These are phyloP conservation scores for Falco naumanni DNA, from an alignment of 2,797 vertebrate genomes.

Conservation along the genomic window DNA sequence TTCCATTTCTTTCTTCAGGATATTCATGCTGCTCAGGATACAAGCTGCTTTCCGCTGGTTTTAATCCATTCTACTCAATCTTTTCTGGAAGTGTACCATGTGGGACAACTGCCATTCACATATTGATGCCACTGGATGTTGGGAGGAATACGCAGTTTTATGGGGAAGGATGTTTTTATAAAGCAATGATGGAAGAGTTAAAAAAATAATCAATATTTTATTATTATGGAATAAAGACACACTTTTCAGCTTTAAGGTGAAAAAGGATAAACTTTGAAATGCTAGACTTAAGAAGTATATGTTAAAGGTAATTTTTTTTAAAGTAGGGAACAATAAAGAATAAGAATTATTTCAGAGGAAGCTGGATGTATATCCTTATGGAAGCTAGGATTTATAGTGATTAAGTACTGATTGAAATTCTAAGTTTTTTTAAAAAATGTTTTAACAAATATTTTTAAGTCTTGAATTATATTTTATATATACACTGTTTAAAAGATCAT, in stretches of 20 bases:
- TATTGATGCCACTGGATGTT: background rate
- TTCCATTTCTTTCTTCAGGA: background rate
- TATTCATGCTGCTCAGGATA: background rate
- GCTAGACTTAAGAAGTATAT: background rate
- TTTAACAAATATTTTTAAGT: background rate
- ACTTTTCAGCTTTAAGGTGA: background rate
- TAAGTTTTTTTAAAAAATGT: background rate
- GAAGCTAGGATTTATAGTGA: background rate
- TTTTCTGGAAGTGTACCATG: background rate
- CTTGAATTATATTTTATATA: background rate
- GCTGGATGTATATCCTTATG: background rate
- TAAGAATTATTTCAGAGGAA: background rate
- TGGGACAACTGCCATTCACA: background rate
- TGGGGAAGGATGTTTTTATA: background rate
- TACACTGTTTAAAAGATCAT: background rate
- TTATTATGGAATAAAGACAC: background rate
- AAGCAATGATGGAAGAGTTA: background rate
- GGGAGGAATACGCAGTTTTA: background rate
- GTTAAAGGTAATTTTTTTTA: background rate
- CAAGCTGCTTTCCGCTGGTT: background rate
- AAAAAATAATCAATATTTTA: background rate
- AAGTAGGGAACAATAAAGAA: background rate
- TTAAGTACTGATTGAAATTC: background rate
- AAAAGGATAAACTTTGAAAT: background rate
- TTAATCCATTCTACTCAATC: background rate